A percentile compares a stretch with the other conserved stretches of the same genome.
phyloP scores from a whole-genome alignment of 2,113 vertebrate genomes.

The Sisor rabdophorus region DNA sequence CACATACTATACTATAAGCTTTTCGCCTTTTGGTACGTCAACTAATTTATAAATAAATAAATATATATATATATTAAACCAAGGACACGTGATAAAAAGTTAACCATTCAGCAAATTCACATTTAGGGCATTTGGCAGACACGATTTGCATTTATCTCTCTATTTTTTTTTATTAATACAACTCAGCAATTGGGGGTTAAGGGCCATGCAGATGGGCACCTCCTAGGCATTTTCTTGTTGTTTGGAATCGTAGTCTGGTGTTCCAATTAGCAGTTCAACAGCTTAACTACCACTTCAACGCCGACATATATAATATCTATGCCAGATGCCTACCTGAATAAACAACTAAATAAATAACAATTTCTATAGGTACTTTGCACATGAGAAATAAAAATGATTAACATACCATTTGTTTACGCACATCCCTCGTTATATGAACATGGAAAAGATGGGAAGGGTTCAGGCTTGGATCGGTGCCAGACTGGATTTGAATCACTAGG shows the following conservation, averaged over 20 bases:
- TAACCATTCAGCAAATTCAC: not conserved
- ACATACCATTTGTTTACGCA: not conserved
- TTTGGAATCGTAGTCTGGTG: too few species aligned
- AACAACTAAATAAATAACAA: not conserved
- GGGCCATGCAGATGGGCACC: too few species aligned
- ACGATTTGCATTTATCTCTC: too few species aligned
- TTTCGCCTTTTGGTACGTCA: too few species aligned
- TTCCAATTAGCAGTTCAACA: too few species aligned
- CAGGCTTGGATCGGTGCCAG: slow-evolving; percentile 55
- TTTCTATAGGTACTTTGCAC: not conserved
- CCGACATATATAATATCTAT: not conserved
- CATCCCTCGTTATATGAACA: not conserved
- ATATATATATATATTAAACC: not conserved
- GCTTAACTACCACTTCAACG: too few species aligned
- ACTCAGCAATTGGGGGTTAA: too few species aligned
- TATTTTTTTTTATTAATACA: too few species aligned
- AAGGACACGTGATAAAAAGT: not conserved
- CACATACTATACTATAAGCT: too few species aligned
- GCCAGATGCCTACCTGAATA: not conserved
- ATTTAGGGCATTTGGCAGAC: too few species aligned
- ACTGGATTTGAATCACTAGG: slow-evolving; percentile 64
- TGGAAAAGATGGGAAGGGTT: slow-evolving; percentile 8
- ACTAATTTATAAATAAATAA: not conserved
- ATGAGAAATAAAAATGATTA: not conserved
- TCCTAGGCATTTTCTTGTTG: too few species aligned